Base-by-base conservation (phyloP, 2,888 invertebrate genomes). In the Cephus spinipes region DNA sequence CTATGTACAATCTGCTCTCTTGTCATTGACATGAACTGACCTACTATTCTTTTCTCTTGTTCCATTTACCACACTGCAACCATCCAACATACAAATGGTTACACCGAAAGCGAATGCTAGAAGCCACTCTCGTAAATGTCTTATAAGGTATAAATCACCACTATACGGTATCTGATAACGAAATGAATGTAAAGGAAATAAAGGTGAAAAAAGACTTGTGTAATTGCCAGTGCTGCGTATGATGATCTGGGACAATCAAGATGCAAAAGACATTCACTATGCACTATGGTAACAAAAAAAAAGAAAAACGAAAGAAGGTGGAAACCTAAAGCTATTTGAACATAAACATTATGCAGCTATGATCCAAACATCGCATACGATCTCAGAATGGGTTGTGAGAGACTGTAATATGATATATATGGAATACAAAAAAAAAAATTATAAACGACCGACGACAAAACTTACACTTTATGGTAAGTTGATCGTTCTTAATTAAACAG, bases 221-320 rank as follows among this genome's bases (percentile, higher is more conserved):
- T 55, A 55, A 55, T 55, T 55, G 55, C 55, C 55, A 55, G 55
- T 23, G 76, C 77, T 76, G n/a, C 32, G 76, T 78, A 76, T 83
- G 75, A 79, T 77, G 76, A 75, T 69, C 73, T 73, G 76, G 68
- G 75, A 79, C 77, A 79, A 33, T 80, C 83, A 87, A 83, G 81
- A 86, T 87, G 85, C 85, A 83, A 83, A 79, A 84, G 74, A 85
- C 82, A 81, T 80, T 82, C 81, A 77, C 68, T 82, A 82, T 79
- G 79, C 77, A 81, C 78, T 80, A 81, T 81, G 73, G 33, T 23
- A 55, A 55, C 55, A 55, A 55, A 23, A 23, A 36, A 11, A 34
- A 35, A 35, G 12, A 35, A 35, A 35, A 35, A 40, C 1, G 40
- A 40, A 55, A 55, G 6, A 55, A 55, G 55, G 23, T 55, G 55